A percentile compares a stretch with the other conserved stretches of the same genome.
Evolutionary conservation across 1,140 invertebrate species (phyloP).

Genomic region (Cherax destructor): DNA sequence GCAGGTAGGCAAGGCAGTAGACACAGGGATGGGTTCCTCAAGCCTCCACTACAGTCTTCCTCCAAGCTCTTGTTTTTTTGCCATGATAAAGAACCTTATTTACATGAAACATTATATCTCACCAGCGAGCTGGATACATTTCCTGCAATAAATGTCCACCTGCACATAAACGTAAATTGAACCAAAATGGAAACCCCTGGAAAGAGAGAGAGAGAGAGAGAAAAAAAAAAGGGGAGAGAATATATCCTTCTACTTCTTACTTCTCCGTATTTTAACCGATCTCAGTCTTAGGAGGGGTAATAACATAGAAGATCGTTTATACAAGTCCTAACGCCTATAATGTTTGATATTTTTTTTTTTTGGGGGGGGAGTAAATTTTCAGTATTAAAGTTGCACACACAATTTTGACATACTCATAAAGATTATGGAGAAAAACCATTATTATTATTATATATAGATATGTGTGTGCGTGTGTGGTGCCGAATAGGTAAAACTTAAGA

Average conservation of each 20-base stretch:
- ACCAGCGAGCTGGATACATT: neutral
- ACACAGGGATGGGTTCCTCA: neutral
- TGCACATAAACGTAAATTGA: neutral
- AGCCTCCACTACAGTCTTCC: neutral
- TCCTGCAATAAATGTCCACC: neutral
- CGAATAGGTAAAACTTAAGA: too few relatives aligned
- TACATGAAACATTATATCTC: neutral
- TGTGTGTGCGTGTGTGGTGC: too few relatives aligned
- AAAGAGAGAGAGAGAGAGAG: neutral
- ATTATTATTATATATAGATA: too few relatives aligned
- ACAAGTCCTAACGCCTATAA: too few relatives aligned
- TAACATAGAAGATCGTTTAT: too few relatives aligned
- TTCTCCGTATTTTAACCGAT: too few relatives aligned
- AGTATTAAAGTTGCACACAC: too few relatives aligned
- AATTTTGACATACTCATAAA: too few relatives aligned
- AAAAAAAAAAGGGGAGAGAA: neutral
- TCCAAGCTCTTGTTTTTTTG: neutral
- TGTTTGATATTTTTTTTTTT: too few relatives aligned
- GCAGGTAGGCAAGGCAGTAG: neutral
- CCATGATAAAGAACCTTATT: slow-evolving; percentile 9
- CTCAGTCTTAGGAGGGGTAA: too few relatives aligned
- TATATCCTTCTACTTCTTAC: neutral
- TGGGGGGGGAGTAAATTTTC: too few relatives aligned
- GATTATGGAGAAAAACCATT: too few relatives aligned
- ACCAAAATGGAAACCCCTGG: neutral